Evolutionary conservation across 2,888 invertebrate genomes (phyloP), one percentile per base, ranked within the genome.

Genomic region (Heteromurus nitidus): DNA sequence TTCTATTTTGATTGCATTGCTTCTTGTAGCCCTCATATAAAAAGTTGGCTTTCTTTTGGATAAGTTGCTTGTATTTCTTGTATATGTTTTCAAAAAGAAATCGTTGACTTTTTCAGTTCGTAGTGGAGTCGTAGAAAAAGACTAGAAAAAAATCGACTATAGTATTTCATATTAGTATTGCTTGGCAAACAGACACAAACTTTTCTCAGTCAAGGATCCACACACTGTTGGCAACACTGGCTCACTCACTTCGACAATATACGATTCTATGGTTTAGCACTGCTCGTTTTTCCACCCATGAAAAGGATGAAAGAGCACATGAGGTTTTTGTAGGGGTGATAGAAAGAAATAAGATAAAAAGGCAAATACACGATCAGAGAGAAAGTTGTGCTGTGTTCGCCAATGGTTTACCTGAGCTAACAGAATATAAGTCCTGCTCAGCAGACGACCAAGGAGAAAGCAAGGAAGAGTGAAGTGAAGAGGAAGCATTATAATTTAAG

Each of bases 401-500:
- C 26, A 55, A 55, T 55, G 55, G n/a, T 68, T 70, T 22, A 70
- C 70, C 70, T 70, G 70, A 70, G 55, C 55, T 31, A 30, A 44
- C 55, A 55, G 26, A 11, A 55, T 36, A 36, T 9, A 13, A 5
- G 9, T 7, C n/a, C 20, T 20, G 9, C 50, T 26, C 36, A 9
- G 36, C 5, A 13, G 36, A 36, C 7, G 36, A 5, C 5, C 5
- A 36, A 36, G 36, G 13, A 36, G 36, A 36, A 36, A n/a, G 24
- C 13, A 36, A 36, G 36, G 13, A 36, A 13, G 13, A 36, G 3
- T n/a, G n/a, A 42, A 64, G 9, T 24, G 42, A 36, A 30, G 31
- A 69, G 47, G 31, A 42, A 58, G 60, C 72, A 60, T 73, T 73
- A 73, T 73, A 53, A 73, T 73, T 73, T 64, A 73, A 73, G 73